These are phyloP conservation scores for Pectinophora gossypiella DNA, from an alignment of 1,140 invertebrate species.

Conservation along the genomic window DNA sequence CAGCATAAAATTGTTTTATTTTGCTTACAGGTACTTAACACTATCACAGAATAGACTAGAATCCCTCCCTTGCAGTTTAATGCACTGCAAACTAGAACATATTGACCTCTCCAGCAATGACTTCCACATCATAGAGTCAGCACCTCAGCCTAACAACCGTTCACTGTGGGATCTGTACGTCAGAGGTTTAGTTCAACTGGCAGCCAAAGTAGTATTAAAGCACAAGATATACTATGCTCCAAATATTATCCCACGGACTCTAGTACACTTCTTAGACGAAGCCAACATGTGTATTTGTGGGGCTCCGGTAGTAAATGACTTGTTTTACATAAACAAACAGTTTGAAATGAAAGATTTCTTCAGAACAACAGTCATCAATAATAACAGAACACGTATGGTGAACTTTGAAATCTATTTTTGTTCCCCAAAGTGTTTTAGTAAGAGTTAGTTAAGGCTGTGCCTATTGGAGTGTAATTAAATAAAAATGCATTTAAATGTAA, in stretches of 20 bases:
- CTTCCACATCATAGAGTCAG: constrained; percentile 49
- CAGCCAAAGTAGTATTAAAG: constrained; percentile 51
- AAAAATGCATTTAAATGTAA: too few species aligned
- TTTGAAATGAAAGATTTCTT: constrained; percentile 61
- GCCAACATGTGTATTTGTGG: constrained; percentile 79
- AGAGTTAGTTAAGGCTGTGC: not conserved
- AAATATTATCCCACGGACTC: constrained; percentile 76
- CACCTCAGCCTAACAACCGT: constrained; percentile 34
- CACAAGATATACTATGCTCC: constrained; percentile 73
- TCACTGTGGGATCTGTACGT: constrained; percentile 63
- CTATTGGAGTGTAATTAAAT: constrained; percentile 7
- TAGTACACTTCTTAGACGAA: constrained; percentile 78
- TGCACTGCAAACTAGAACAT: constrained; percentile 69
- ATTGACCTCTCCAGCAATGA: constrained; percentile 77
- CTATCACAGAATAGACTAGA: constrained; percentile 75
- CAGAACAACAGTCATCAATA: constrained; percentile 57
- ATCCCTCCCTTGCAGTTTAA: constrained; percentile 75
- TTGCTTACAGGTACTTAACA: constrained; percentile 60
- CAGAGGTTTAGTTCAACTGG: constrained; percentile 47
- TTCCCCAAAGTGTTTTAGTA: constrained; percentile 72
- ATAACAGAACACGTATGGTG: constrained; percentile 50
- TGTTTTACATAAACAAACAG: constrained; percentile 49
- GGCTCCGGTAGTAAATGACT: constrained; percentile 74
- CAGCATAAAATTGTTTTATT: too few species aligned
- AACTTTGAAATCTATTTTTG: constrained; percentile 79